These are phyloP conservation scores for Aphidoletes aphidimyza DNA, from an alignment of 2,888 invertebrate genomes.

Conservation along the genomic window DNA sequence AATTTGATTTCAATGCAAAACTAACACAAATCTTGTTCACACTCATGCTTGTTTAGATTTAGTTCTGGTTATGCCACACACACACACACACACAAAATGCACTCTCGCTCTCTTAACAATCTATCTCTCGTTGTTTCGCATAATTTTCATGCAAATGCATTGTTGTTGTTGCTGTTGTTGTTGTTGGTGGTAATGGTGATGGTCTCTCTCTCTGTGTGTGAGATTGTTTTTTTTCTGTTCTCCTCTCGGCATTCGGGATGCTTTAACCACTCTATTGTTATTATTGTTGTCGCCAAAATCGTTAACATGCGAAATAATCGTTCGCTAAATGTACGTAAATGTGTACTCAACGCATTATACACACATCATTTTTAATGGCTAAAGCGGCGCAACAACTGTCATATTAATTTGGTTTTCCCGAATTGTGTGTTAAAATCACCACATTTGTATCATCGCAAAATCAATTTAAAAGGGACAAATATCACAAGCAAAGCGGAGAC, in stretches of 20 bases:
- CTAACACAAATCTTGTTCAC: conserved; percentile 31
- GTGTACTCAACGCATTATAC: conserved; percentile 25
- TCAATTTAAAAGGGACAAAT: background rate
- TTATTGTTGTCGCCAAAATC: conserved; percentile 11
- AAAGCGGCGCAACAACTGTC: conserved; percentile 31
- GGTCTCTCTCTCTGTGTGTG: too few species aligned
- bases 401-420: conserved; percentile 16
- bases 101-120: background rate
- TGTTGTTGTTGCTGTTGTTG: background rate
- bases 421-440: conserved; percentile 31
- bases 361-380: conserved; percentile 36
- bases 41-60: background rate
- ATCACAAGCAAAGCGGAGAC: background rate
- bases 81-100: too few species aligned
- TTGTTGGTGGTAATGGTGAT: too few species aligned
- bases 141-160: too few species aligned
- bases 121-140: background rate
- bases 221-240: too few species aligned
- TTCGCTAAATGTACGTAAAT: conserved; percentile 31
- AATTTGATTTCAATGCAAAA: conserved; percentile 26
- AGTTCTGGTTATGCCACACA: background rate
- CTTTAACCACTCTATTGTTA: too few species aligned
- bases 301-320: conserved; percentile 36
- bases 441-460: conserved; percentile 26
- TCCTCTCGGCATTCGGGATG: too few species aligned